Base-by-base conservation (phyloP, 2,113 vertebrate species). In the Ceyx cyanopectus region DNA sequence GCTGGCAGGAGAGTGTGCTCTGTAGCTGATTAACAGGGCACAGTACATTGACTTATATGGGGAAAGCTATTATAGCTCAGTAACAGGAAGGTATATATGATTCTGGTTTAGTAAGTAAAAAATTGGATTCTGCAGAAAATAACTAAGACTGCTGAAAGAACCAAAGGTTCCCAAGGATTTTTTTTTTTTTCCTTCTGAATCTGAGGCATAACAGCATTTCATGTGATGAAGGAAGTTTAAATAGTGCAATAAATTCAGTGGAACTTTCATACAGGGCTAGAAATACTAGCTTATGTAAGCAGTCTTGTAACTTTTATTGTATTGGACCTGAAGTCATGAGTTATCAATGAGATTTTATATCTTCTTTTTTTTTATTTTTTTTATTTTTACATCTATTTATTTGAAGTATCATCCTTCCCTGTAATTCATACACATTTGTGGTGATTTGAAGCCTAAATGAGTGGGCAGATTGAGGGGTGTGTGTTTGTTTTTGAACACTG, bases 1-100 rank as follows among this genome's bases (percentile, higher is more conserved):
- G 61, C 90, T 96, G 75, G 70, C 81, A 93, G 81, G 65, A 89
- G 32, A 41, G 26, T 45, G 82, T 87, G 85, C 37, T 69, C 78
- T 83, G 77, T 93, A 97, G 94, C 94, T 96, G 94, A 96, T 96
- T 94, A 97, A 93, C 92, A 90, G 92, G 83, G 70, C 81, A 96
- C 81, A 89, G 78, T 46, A 87, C 91, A 85, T 53, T 95, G 92
- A 96, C 92, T 96, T 94, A 73, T 85, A 91, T 63, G 70, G 67
- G 73, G n/a, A 93, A 93, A 75, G 74, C 72, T 91, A 81, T 93
- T 96, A 85, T 92, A 95, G 54, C 88, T 93, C 85, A 70, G 90
- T 75, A 94, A 73, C 67, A 89, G 84, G 78, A 92, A 93, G 60
- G 65, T 81, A 61, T 89, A 84, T 82, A 58, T 72, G 84, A 69